Base-by-base conservation (phyloP, 2,113 vertebrate genomes). In the Syngnathus scovelli region DNA sequence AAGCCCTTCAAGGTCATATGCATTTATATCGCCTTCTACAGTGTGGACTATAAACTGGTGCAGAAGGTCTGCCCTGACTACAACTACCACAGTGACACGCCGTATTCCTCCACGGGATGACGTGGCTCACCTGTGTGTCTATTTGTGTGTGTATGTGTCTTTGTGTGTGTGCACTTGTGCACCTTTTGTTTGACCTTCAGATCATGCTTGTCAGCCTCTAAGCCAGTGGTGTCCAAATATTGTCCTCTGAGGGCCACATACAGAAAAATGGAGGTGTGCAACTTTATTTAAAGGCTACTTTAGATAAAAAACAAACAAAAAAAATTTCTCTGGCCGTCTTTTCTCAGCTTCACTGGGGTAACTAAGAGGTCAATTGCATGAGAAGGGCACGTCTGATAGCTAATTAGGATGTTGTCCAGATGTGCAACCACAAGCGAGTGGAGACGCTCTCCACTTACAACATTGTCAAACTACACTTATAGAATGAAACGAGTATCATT, bases 1-100 rank as follows among this genome's bases (percentile, higher is more conserved):
- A 99, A 99, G 83, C 97, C 97, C 12, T 98, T 99, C 82, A 99
- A 98, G 84, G 97, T 99, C 68, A 99, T 99, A 83, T 99, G 97
- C 91, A 99, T 99, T 89, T 98, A 99, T 85, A 99, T 99, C 43
- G 95, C 96, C 62, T 99, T 99, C 87, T 98, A 98, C 92, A 99
- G 97, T n/a, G 91, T 95, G 49, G 97, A 99, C 88, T 99, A 99
- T 83, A 98, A 98, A 94, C 95, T 99, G 86, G 97, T 99, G 86
- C 97, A 99, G 69, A 99, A 99, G 83, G 97, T 99, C 69, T 99
- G 97, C 75, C 97, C 97, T 1, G 97, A 99, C 92, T 99, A 99
- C 78, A 99, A 99, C 80, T 99, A 99, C 85, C 97, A 99, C 80
- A 99, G 97, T 0, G 96, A 99, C 89, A 96, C 93, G 3, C 97